Base-by-base conservation (phyloP, 2,888 invertebrate species). In the Andrena bicolor region DNA sequence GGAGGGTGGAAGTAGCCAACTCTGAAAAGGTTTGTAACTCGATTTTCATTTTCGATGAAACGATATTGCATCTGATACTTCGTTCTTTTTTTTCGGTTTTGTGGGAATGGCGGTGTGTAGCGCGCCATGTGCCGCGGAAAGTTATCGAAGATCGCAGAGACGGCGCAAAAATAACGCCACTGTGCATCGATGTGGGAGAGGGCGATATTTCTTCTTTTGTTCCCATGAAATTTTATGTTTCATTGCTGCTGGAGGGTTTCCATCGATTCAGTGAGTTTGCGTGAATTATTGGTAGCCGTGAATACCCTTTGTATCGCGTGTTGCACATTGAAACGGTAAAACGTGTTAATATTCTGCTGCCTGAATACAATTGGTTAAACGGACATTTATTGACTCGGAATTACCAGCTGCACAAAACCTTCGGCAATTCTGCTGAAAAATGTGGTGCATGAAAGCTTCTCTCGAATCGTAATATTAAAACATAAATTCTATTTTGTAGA, bases 141-240 rank as follows among this genome's bases (percentile, higher is more conserved):
- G 78, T 80, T 80, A 80, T 80, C 8, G 60, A 10, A 51, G 79
- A n/a, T 78, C 48, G 65, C 41, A 65, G 41, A 2, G 7, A 13
- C 13, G 26, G 41, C 10, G 65, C 26, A 32, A 65, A 78, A 80
- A 65, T 48, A 78, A 65, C 56, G 35, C 16, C 28, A 20, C 8
- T 26, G 60, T n/a, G 13, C 48, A 28, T 2, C 26, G 72, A 69
- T 35, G 61, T 30, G n/a, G 26, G 6, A 35, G 30, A 16, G 30
- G 23, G 35, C 60, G 60, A 35, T 65, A 78, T 60, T 65, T 78
- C 64, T 23, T 58, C 60, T 23, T 30, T 51, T 6, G 41, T 26
- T n/a, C 30, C 23, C 61, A 49, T 58, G 35, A 70, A 78, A 78
- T 32, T 70, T 23, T 70, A 51, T 35, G 35, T 49, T 60, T 60